A percentile compares a stretch with the other conserved stretches of the same genome.
Conservation (phyloP, 2,888 invertebrate genomes). For the Crioceris asparagi region DNA sequence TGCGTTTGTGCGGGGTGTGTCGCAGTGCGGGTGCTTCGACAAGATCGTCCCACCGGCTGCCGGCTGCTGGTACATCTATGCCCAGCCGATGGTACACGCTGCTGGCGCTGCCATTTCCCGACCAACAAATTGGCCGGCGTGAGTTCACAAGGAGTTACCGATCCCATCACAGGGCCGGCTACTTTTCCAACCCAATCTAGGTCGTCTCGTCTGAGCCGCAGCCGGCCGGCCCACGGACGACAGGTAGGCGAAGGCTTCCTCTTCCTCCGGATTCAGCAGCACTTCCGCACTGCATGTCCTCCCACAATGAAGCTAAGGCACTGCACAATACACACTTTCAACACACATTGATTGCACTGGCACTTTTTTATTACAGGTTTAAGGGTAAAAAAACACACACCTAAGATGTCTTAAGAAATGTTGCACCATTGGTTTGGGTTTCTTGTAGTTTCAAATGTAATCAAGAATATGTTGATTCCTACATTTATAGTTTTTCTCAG, state of each 20-base stretch:
- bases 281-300: too few relatives aligned
- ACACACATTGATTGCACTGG: too few relatives aligned
- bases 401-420: too few relatives aligned
- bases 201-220: conserved; percentile 26
- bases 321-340: too few relatives aligned
- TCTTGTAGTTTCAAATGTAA: too few relatives aligned
- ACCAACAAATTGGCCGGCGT: conserved; percentile 81
- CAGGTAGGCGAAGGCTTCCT: conserved; percentile 5
- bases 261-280: too few relatives aligned
- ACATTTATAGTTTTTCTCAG: too few relatives aligned
- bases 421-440: too few relatives aligned
- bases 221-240: background rate
- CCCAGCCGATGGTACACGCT: conserved; percentile 83
- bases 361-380: too few relatives aligned
- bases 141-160: conserved; percentile 54
- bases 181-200: conserved; percentile 78
- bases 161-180: conserved; percentile 68
- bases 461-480: too few relatives aligned
- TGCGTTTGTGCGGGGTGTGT: conserved; percentile 10
- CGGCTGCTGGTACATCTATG: conserved; percentile 41
- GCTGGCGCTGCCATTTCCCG: conserved; percentile 84
- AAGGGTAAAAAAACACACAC: too few relatives aligned
- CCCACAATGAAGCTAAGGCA: too few relatives aligned
- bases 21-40: conserved; percentile 38
- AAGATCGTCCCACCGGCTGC: conserved; percentile 40